Conservation (phyloP, 1,140 invertebrate genomes). For the Tribolium castaneum region DNA sequence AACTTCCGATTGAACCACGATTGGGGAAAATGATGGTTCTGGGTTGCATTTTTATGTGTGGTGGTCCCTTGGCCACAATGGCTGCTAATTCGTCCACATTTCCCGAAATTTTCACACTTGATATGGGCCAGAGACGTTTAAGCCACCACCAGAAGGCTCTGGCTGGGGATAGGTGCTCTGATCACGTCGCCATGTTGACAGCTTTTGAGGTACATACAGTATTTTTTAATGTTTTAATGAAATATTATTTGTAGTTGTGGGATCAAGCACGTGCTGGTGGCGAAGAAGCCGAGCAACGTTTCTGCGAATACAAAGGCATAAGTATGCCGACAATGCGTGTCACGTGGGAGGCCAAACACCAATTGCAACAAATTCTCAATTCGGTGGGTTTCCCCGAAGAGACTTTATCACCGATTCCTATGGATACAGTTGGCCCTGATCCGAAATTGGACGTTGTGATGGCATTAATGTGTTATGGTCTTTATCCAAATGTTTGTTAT, state of each 20-base stretch:
- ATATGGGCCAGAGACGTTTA: conserved; percentile 75
- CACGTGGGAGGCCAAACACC: conserved; percentile 92
- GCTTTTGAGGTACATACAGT: conserved; percentile 77
- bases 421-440: conserved; percentile 83
- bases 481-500: conserved; percentile 96
- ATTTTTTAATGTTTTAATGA: too few species aligned
- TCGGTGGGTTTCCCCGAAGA: conserved; percentile 91
- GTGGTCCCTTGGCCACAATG: conserved; percentile 91
- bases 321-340: conserved; percentile 89
- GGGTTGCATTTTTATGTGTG: conserved; percentile 86
- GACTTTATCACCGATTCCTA: conserved; percentile 76
- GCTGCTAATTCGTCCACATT: conserved; percentile 94
- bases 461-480: conserved; percentile 87
- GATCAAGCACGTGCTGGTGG: conserved; percentile 81
- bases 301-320: conserved; percentile 92
- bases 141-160: conserved; percentile 83
- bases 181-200: conserved; percentile 95
- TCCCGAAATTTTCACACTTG: conserved; percentile 86
- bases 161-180: conserved; percentile 87
- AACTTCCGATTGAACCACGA: conserved; percentile 91
- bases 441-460: conserved; percentile 86
- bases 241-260: conserved; percentile 72
- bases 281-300: conserved; percentile 82
- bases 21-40: conserved; percentile 96
- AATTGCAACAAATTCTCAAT: conserved; percentile 86